phyloP scores from a whole-genome alignment of 2,113 vertebrate genomes.

The Aramus guarauna region DNA sequence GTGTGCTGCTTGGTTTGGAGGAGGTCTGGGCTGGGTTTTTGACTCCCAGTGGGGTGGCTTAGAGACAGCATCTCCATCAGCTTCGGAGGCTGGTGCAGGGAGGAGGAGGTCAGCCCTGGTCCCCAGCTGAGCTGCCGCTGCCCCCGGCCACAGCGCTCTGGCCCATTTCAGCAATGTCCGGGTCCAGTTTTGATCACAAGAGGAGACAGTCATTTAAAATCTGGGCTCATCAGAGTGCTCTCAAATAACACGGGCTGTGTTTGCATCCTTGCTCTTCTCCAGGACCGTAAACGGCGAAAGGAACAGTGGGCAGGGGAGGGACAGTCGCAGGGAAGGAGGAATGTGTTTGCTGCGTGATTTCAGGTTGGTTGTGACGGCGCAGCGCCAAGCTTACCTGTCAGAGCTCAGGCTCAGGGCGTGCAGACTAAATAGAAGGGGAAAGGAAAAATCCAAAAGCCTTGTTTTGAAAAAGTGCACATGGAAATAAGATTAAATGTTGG shows the following conservation, averaged over 20 bases:
- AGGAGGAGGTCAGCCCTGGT: background rate
- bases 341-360: background rate
- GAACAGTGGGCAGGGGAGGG: background rate
- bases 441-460: background rate
- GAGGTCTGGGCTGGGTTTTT: background rate
- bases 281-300: background rate
- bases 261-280: background rate
- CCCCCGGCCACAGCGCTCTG: background rate
- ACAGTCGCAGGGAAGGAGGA: background rate
- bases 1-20: background rate
- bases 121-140: background rate
- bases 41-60: background rate
- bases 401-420: background rate
- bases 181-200: background rate
- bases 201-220: background rate
- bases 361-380: background rate
- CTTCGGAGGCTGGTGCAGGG: background rate
- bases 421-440: background rate
- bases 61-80: background rate
- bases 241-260: background rate
- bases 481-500: constrained; percentile 49
- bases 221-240: rapidly evolving
- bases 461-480: background rate
- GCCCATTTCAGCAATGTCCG: background rate
- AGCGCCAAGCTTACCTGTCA: background rate